Evolutionary conservation across 2,113 vertebrate species (phyloP).

Genomic region (Phaethornis superciliosus): DNA sequence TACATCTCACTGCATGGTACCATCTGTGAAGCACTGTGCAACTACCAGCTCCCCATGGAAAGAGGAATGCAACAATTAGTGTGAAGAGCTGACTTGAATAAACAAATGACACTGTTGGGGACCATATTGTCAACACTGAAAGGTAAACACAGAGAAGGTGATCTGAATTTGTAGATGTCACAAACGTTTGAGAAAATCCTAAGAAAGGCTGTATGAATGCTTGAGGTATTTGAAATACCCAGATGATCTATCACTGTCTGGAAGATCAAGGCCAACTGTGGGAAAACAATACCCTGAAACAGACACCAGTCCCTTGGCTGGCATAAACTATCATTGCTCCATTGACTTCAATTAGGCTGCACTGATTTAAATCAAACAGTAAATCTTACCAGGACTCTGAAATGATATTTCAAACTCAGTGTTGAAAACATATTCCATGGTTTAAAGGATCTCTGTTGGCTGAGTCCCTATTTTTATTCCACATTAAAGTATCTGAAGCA

Average conservation of each 20-base stretch:
- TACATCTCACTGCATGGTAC: neutral
- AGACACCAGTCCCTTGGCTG: neutral
- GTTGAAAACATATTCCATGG: neutral
- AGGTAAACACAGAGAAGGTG: neutral
- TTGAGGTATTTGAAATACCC: neutral
- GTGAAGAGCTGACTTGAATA: neutral
- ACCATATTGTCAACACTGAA: neutral
- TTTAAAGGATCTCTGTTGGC: conserved; percentile 4
- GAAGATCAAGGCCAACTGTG: neutral
- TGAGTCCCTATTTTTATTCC: neutral
- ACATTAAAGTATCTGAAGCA: conserved; percentile 16
- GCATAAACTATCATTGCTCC: conserved; percentile 10
- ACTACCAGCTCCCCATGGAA: neutral
- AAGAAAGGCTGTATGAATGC: neutral
- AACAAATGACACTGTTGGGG: neutral
- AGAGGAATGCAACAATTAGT: neutral
- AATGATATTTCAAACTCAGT: conserved; percentile 15
- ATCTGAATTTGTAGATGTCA: neutral
- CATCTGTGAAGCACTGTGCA: neutral
- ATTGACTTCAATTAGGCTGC: conserved; percentile 31
- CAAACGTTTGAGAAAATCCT: neutral
- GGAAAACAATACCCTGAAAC: conserved; percentile 38
- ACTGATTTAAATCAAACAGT: conserved; percentile 8
- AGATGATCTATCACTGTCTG: neutral
- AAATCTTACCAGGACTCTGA: conserved; percentile 19